phyloP scores from a whole-genome alignment of 1,140 invertebrate species.

The Drosophila bipectinata region DNA sequence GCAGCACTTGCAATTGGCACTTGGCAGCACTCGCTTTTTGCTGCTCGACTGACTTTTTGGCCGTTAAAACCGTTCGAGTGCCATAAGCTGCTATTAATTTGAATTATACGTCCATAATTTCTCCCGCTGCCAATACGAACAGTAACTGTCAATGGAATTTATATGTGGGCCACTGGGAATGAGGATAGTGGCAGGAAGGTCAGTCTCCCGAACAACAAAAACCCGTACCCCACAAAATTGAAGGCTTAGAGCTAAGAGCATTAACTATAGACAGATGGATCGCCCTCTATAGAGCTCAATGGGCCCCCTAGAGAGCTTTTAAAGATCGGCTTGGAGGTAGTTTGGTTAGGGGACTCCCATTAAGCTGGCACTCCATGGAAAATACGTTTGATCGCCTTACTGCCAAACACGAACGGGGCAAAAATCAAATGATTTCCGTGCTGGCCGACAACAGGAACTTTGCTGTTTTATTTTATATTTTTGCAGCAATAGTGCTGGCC shows the following conservation, averaged over 20 bases:
- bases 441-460: conserved; percentile 51
- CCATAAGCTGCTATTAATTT: conserved; percentile 82
- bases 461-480: conserved; percentile 1
- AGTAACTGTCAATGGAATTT: conserved; percentile 70
- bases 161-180: conserved; percentile 26
- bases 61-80: conserved; percentile 77
- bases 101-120: conserved; percentile 80
- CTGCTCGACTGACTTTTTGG: conserved; percentile 71
- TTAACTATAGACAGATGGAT: conserved; percentile 20
- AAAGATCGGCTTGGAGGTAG: conserved; percentile 8
- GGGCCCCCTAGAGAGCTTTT: background rate
- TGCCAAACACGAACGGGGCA: conserved; percentile 60
- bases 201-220: conserved; percentile 9
- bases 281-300: background rate
- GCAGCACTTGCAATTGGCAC: conserved; percentile 52
- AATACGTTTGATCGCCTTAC: conserved; percentile 71
- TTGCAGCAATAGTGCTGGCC: background rate
- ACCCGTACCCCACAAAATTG: conserved; percentile 20
- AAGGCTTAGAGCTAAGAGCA: conserved; percentile 30
- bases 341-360: conserved; percentile 5
- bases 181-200: background rate
- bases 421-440: conserved; percentile 80
- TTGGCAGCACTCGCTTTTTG: conserved; percentile 48
- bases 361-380: conserved; percentile 16
- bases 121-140: conserved; percentile 17